Evolutionary conservation across 2,888 invertebrate species (phyloP), one percentile per base, ranked within the genome.

Genomic region (Leistus spinibarbis): DNA sequence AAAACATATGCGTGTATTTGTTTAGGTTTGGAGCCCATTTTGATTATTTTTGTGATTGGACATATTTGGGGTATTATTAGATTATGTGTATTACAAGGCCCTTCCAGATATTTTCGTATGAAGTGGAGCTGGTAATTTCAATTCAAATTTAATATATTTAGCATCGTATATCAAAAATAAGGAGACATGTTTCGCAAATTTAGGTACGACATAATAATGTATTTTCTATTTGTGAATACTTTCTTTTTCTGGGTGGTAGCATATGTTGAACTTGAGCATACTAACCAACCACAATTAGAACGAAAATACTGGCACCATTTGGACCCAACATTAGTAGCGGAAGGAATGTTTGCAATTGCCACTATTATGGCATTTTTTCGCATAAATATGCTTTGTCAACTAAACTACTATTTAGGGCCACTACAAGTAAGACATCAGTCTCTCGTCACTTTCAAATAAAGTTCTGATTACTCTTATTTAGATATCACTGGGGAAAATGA

Each of bases 401-500:
- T 92, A 63, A 89, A 89, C 82, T 89, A 89, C 81, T 86, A 88
- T 82, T 85, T 92, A 76, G 92, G 92, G 64, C 92, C 92, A 0
- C 83, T 92, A 76, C 73, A 73, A 67, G 73, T 73, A 24, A 64
- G 10, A 40, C 7, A 40, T 40, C 10, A 7, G 3, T 40, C 4
- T 13, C 7, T 2, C 23, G 9, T 54, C 75, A 27, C 3, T 20
- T 9, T 13, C 69, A 63, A 22, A 17, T 20, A 64, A 1, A 20
- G 22, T 23, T 4, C 9, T n/a, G 24, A 64, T 23, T 24, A 10
- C 78, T 78, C n/a, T 40, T 13, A 67, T 73, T 17, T 88, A 91
- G 86, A 89, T 91, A 72, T 90, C 91, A 0, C 84, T 92, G 57
- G 90, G 90, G 13, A 91, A 91, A 83, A 91, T 92, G 91, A 87